phyloP scores from a whole-genome alignment of 1,140 invertebrate species.

The Pteromalus puparum region DNA sequence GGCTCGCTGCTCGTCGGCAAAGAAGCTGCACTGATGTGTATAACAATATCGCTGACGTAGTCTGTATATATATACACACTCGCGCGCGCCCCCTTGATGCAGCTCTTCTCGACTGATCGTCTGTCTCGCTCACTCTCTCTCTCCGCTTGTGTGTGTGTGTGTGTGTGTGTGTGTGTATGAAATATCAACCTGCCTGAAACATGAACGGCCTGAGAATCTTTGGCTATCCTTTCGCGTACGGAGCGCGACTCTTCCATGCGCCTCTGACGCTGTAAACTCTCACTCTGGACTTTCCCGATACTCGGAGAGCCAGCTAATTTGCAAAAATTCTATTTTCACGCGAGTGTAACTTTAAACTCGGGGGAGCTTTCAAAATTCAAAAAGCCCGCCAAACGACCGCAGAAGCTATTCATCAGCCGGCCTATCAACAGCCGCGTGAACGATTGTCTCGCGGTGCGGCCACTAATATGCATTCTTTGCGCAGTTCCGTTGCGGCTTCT shows the following conservation, averaged over 20 bases:
- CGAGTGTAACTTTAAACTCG: background rate
- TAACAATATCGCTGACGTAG: conserved; percentile 67
- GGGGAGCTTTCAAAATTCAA: background rate
- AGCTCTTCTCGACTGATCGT: background rate
- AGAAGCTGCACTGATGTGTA: conserved; percentile 14
- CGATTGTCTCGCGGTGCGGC: background rate
- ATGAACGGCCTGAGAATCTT: conserved; percentile 75
- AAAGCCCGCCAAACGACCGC: background rate
- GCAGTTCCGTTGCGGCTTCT: background rate
- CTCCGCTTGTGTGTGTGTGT: background rate
- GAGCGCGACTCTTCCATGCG: background rate
- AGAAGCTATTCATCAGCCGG: background rate
- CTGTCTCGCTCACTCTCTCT: background rate
- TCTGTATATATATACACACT: background rate
- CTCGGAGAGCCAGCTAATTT: too few relatives aligned
- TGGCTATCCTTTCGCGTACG: conserved; percentile 44
- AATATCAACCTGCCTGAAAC: conserved; percentile 76
- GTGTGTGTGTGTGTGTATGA: conserved; percentile 68
- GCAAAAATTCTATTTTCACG: background rate
- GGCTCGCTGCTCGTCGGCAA: background rate
- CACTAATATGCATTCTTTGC: background rate
- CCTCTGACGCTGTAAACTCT: conserved; percentile 1
- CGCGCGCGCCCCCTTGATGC: background rate
- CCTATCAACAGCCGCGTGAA: background rate
- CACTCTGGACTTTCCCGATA: conserved; percentile 31